Evolutionary conservation across 2,113 vertebrate species (phyloP).

Genomic region (Patagioenas fasciata): DNA sequence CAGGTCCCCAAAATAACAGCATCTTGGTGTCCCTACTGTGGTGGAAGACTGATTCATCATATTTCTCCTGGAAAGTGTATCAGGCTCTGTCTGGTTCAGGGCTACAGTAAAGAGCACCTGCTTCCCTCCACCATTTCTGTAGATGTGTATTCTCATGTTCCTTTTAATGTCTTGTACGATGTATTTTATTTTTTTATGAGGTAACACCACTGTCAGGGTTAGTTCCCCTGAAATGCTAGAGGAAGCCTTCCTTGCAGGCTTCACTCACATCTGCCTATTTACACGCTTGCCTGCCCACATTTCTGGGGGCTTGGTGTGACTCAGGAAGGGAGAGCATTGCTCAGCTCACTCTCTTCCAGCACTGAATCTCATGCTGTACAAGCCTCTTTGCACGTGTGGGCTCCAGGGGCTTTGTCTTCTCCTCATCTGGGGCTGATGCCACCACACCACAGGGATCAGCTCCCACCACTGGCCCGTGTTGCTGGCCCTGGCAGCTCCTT

Average conservation of each 20-base stretch:
- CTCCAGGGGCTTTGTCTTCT: background rate
- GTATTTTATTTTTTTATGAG: background rate
- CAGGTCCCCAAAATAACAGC: background rate
- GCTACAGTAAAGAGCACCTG: background rate
- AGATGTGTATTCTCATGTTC: background rate
- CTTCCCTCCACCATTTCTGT: background rate
- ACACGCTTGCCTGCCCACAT: accelerated
- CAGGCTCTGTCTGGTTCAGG: background rate
- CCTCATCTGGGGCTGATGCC: background rate
- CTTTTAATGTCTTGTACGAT: background rate
- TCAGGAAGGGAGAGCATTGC: no score
- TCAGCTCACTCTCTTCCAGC: background rate
- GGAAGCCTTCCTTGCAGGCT: background rate
- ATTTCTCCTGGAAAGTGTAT: background rate
- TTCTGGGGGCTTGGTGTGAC: background rate
- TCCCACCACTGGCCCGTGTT: background rate
- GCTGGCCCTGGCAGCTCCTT: background rate
- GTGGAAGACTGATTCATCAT: background rate
- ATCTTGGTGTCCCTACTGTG: background rate
- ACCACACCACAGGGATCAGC: background rate
- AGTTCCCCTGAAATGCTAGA: background rate
- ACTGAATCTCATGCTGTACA: background rate
- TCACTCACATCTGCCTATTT: accelerated
- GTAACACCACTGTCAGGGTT: background rate
- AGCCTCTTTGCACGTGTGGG: accelerated